Conservation (phyloP, 2,113 vertebrate genomes). For the Prunella himalayana region DNA sequence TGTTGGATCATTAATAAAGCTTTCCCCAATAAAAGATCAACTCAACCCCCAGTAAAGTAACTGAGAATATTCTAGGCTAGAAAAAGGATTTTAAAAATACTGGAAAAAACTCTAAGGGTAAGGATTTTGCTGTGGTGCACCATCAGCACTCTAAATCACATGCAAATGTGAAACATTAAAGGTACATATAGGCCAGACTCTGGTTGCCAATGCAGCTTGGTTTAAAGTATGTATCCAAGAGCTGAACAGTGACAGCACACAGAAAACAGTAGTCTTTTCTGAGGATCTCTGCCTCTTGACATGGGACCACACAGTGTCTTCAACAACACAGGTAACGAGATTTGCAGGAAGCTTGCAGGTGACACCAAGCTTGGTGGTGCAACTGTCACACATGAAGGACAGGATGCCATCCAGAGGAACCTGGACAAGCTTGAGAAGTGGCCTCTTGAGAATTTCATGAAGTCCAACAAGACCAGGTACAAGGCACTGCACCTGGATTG, state of each 20-base stretch:
- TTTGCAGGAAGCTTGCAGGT: not conserved
- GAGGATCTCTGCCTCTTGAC: not conserved
- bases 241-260: not conserved
- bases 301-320: not conserved
- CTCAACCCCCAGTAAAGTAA: not conserved
- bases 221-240: not conserved
- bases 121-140: not conserved
- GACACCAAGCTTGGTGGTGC: not conserved
- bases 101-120: not conserved
- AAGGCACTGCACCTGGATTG: not conserved
- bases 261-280: not conserved
- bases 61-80: not conserved
- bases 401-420: not conserved
- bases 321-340: not conserved
- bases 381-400: not conserved
- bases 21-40: not conserved
- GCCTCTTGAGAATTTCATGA: not conserved
- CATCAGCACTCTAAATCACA: not conserved
- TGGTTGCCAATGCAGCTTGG: not conserved
- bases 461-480: not conserved
- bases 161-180: fast-evolving
- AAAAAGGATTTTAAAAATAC: not conserved
- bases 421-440: not conserved
- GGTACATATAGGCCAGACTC: fast-evolving
- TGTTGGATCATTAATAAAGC: not conserved